Base-by-base conservation (phyloP, 1,140 invertebrate species). In the Trichonephila clavata region DNA sequence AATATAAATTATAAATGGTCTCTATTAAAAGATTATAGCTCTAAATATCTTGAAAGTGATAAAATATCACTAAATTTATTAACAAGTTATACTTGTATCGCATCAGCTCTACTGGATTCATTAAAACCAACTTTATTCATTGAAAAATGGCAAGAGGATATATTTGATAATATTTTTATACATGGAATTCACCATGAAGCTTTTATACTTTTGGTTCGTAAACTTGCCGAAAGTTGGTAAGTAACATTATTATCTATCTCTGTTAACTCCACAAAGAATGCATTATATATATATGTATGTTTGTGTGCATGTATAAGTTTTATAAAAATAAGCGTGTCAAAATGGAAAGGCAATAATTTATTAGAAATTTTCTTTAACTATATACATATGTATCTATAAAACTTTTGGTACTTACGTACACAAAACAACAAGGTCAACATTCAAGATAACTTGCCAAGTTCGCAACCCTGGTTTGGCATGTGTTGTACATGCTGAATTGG, bases 151-250 rank as follows among this genome's bases (percentile, higher is more conserved):
- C 60, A 86, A 21, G 61, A 92, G 57, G 61, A 86, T 24, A 20
- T 86, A 13, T 86, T 71, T 57, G 43, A 92, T 43, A 60, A 86
- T 27, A 86, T 92, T 68, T 92, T 92, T 71, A 60, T 92, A 8
- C 10, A 59, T 20, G 90, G 90, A 86, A 86, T 86, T 68, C 90
- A 86, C 71, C 83, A 86, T 32, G 90, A 92, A 32, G 61, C 81
- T 24, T 92, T 92, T 18, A 65, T 92, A 32, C 18, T 86, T 68
- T 86, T 92, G 24, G 43, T 68, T 21, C 32, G n/a, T 14, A 65
- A 59, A 68, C 61, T 92, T 13, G 50, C 24, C 18, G 43, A 63
- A 57, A 92, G 24, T n/a, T 8, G 4, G 71, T 90, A 81, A 50
- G 86, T 68, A 0, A 7, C 50, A 10, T 18, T 27, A 13, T 43